Percentiles rank a stretch among this genome's conserved stretches.
Evolutionary conservation across 2,113 vertebrate species (phyloP).

Genomic region (Erpornis zantholeuca): DNA sequence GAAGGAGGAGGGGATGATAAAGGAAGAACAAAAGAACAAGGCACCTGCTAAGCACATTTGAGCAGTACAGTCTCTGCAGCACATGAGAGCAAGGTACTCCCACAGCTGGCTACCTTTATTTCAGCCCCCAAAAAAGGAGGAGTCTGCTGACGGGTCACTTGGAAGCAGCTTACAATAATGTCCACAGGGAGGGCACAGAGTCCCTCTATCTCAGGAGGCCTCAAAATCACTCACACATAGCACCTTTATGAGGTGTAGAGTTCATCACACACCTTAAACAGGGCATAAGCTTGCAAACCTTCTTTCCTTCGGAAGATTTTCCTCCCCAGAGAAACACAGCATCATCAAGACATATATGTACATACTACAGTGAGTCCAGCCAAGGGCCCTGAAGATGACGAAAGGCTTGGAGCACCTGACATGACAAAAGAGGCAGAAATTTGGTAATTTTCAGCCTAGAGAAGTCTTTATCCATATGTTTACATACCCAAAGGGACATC

Average conservation of each 20-base stretch:
- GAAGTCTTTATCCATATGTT: neutral
- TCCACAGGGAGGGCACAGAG: neutral
- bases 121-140: neutral
- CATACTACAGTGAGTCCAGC: neutral
- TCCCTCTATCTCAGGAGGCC: neutral
- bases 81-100: neutral
- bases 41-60: neutral
- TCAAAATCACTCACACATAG: neutral
- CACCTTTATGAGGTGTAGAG: neutral
- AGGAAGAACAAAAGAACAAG: neutral
- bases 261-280: neutral
- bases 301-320: neutral
- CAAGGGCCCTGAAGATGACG: neutral
- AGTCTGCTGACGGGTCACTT: neutral
- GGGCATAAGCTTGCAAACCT: neutral
- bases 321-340: neutral
- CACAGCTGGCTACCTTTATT: neutral
- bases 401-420: neutral
- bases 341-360: neutral
- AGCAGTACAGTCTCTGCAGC: neutral
- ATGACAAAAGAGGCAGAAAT: neutral
- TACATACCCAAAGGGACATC: neutral
- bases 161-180: neutral
- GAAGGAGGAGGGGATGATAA: neutral
- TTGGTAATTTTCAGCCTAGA: neutral